Percentiles rank a stretch among this genome's conserved stretches.
phyloP scores from a whole-genome alignment of 2,888 invertebrate genomes.

The Pyrrhosoma nymphula region DNA sequence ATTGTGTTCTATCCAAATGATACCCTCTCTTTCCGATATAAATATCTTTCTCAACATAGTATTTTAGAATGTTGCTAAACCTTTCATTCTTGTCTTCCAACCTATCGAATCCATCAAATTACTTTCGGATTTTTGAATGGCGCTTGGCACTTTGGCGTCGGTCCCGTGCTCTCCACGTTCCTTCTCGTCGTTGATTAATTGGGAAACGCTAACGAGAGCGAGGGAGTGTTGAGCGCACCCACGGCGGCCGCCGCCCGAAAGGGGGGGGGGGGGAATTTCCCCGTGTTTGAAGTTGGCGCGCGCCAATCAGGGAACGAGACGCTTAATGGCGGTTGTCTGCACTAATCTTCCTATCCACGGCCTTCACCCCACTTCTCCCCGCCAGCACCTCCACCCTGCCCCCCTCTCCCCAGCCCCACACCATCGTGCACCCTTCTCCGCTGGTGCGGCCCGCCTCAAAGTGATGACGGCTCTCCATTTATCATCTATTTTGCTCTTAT shows the following conservation, averaged over 20 bases:
- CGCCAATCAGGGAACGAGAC: not conserved
- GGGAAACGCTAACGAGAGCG: conserved; percentile 21
- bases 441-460: conserved; percentile 51
- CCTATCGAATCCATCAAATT: not conserved
- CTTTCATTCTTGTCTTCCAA: no score
- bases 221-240: not conserved
- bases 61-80: no score
- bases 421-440: not conserved
- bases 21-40: no score
- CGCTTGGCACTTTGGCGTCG: not conserved
- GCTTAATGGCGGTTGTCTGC: conserved; percentile 27
- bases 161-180: not conserved
- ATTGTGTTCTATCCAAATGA: no score
- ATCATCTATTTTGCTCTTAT: conserved; percentile 63
- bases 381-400: not conserved
- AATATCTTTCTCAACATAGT: no score
- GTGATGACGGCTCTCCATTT: conserved; percentile 64
- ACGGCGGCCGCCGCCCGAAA: not conserved
- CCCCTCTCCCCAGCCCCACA: not conserved
- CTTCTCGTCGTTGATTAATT: not conserved
- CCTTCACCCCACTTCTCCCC: not conserved
- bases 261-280: not conserved
- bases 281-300: conserved; percentile 10
- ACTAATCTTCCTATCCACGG: conserved; percentile 36
- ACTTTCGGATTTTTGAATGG: not conserved